phyloP scores from a whole-genome alignment of 2,113 vertebrate species.

The Macroglossus sobrinus region DNA sequence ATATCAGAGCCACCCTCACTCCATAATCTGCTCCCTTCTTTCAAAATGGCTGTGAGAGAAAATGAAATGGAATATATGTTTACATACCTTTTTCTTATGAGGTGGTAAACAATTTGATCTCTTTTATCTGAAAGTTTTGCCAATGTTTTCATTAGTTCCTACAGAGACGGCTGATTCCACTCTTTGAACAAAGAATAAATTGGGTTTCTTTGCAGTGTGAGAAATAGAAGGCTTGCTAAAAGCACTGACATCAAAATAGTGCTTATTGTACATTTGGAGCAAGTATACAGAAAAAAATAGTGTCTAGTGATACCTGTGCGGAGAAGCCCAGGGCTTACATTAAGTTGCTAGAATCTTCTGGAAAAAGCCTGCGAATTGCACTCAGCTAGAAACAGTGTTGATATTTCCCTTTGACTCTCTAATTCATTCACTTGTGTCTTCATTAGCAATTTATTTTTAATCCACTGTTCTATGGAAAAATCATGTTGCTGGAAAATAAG shows the following conservation, averaged over 20 bases:
- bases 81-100: slow-evolving; percentile 21
- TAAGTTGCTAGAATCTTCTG: slow-evolving; percentile 39
- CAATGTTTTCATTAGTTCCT: slow-evolving; percentile 30
- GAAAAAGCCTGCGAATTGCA: slow-evolving; percentile 59
- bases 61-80: slow-evolving; percentile 45
- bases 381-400: slow-evolving; percentile 43
- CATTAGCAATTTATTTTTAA: slow-evolving; percentile 81
- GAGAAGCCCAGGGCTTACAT: slow-evolving; percentile 47
- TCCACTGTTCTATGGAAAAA: slow-evolving; percentile 72
- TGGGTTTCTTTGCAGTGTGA: slow-evolving; percentile 41
- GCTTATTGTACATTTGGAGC: not conserved
- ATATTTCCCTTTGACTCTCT: slow-evolving; percentile 69
- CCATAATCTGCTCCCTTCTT: not conserved
- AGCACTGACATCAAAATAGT: slow-evolving; percentile 60
- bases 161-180: slow-evolving; percentile 35
- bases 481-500: slow-evolving; percentile 64
- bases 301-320: not conserved
- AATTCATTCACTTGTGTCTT: slow-evolving; percentile 70
- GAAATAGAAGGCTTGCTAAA: slow-evolving; percentile 56
- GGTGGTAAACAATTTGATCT: slow-evolving; percentile 50
- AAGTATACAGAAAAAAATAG: not conserved
- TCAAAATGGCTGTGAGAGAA: slow-evolving; percentile 5
- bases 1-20: not conserved
- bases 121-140: slow-evolving; percentile 73
- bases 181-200: slow-evolving; percentile 61